phyloP scores from a whole-genome alignment of 2,113 vertebrate genomes.

The Cebus imitator region DNA sequence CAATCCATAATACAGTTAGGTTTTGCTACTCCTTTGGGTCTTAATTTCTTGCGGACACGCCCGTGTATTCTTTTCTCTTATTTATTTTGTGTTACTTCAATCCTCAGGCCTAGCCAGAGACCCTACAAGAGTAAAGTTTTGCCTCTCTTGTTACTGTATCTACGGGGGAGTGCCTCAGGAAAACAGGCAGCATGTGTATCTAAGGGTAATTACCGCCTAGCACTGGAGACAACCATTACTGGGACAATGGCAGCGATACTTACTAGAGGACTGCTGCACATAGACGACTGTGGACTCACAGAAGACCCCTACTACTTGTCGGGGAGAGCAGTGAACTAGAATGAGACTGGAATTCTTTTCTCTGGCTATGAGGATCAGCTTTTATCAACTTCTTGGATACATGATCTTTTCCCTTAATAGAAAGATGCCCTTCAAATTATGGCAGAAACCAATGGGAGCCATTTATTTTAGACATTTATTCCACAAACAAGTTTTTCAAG shows the following conservation, averaged over 20 bases:
- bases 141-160: not conserved
- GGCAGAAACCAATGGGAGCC: slow-evolving; percentile 20
- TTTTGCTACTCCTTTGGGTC: not conserved
- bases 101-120: not conserved
- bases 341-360: not conserved
- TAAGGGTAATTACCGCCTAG: not conserved
- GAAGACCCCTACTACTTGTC: not conserved
- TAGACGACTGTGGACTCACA: not conserved
- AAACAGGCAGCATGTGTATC: not conserved
- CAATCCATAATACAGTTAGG: not conserved
- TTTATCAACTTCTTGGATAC: not conserved
- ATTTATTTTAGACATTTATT: slow-evolving; percentile 65
- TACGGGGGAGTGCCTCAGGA: not conserved
- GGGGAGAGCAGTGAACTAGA: not conserved
- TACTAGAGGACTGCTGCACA: not conserved
- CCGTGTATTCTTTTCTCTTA: not conserved
- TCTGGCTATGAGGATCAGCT: not conserved
- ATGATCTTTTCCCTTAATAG: not conserved
- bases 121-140: not conserved
- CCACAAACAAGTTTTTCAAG: slow-evolving; percentile 58
- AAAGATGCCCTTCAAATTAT: slow-evolving; percentile 6
- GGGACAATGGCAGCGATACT: not conserved
- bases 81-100: not conserved
- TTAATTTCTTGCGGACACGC: not conserved
- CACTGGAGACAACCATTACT: not conserved